Evolutionary conservation across 53 echinoderm and acorn worm species (phyloP), one percentile per base, ranked within the genome.

Genomic region (Holothuria scabra): DNA sequence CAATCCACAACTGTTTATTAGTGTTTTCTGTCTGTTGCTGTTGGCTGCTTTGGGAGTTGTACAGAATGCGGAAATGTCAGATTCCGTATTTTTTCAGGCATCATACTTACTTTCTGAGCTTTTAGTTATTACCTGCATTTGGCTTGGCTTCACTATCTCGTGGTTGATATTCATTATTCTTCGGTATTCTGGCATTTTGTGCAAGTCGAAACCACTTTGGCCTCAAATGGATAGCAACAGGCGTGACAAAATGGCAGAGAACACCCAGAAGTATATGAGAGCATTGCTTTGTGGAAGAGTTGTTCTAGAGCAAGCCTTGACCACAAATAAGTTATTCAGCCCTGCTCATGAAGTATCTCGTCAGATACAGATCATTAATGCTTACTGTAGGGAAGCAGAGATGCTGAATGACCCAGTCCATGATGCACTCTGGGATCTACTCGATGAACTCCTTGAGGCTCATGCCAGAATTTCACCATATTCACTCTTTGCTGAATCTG

Each of bases 291-390:
- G 89, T 63, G 99, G 99, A 6, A 88, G 99, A 61, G 92, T 97
- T 13, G 90, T 97, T 44, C 86, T 97, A 46, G 94, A 94, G 83
- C 88, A 97, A 79, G 90, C 99, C 5, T 76, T 97, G 20, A 90
- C 94, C 3, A 87, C 87, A 37, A 85, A 82, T 33, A 94, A 94
- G 13, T 91, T 97, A 26, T 97, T 97, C 88, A 97, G 99, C 35
- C 99, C 99, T 13, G 94, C 92, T 22, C 94, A 97, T 57, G 99
- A 97, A 75, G 89, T 97, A 1, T 85, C 99, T 13, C 83, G 99
- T 21, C 99, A 97, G 84, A 94, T 97, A 61, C 99, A 97, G 83
- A 92, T 97, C 85, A 94, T 97, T 62, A 97, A 97, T 83, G 99
- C 99, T 11, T 97, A 94, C 85, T 97, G 99, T 80, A 83, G 99